phyloP scores from a whole-genome alignment of 2,113 vertebrate genomes.

The Lamprologus ornatipinnis region DNA sequence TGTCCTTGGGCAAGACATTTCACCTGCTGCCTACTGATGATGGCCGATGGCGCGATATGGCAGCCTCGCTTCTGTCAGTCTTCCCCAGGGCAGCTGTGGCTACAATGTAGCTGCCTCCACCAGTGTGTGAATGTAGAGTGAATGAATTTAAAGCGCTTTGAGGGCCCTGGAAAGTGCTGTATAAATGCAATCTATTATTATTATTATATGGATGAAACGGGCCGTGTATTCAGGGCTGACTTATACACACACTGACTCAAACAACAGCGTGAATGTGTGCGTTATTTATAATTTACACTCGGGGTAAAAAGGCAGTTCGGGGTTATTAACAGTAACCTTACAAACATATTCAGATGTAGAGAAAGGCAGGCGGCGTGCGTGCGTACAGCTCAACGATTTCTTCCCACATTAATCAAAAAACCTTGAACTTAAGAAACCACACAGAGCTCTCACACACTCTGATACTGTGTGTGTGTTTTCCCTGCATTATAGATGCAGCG shows the following conservation, averaged over 20 bases:
- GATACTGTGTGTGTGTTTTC: not conserved
- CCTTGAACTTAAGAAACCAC: not conserved
- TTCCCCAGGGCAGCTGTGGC: accelerated
- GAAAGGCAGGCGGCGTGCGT: not conserved
- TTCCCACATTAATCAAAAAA: not conserved
- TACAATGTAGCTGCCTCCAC: not conserved
- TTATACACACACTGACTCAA: not conserved
- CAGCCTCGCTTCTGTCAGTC: accelerated
- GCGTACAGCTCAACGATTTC: not conserved
- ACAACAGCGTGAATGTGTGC: not conserved
- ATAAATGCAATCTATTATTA: too few species aligned
- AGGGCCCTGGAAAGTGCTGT: too few species aligned
- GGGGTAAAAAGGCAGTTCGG: not conserved
- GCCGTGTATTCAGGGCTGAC: not conserved
- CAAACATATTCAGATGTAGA: not conserved
- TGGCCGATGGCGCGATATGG: accelerated
- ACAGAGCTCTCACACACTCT: not conserved
- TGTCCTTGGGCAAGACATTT: not conserved
- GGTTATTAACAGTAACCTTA: not conserved
- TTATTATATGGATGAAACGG: not conserved
- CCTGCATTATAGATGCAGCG: not conserved
- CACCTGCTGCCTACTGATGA: accelerated
- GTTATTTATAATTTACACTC: constrained; percentile 4
- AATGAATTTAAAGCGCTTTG: not conserved
- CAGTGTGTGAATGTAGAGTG: not conserved